Evolutionary conservation across 35 echinoderm and acorn worm species (phyloP).

Genomic region (Holothuria glaberrima): DNA sequence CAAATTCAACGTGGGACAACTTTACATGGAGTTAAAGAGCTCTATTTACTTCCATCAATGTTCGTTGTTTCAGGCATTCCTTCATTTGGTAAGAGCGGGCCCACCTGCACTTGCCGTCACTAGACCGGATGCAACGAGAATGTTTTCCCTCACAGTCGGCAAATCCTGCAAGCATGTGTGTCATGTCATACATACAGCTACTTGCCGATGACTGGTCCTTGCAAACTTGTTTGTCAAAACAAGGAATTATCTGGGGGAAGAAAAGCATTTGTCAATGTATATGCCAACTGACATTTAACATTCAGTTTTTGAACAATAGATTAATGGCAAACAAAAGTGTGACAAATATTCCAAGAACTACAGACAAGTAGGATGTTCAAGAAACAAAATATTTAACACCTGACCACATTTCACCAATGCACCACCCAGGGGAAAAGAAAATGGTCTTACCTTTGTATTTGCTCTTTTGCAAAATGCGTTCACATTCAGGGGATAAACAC

Average conservation of each 20-base stretch:
- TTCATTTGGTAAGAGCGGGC: constrained; percentile 45
- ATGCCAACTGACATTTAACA: not conserved
- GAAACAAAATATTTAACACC: too few relatives aligned
- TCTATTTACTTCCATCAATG: not conserved
- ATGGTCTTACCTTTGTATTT: too few relatives aligned
- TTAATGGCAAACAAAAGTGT: not conserved
- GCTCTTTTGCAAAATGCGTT: too few relatives aligned
- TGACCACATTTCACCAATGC: not conserved
- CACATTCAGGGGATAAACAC: too few relatives aligned
- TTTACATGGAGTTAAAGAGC: not conserved
- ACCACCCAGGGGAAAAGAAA: too few relatives aligned
- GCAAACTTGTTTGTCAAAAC: constrained; percentile 22
- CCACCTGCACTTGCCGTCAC: constrained; percentile 43
- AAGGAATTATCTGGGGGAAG: constrained; percentile 21
- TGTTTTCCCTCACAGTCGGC: constrained; percentile 34
- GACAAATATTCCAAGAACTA: too few relatives aligned
- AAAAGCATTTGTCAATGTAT: constrained; percentile 3
- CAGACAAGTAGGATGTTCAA: too few relatives aligned
- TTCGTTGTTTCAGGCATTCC: constrained; percentile 36
- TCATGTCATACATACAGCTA: constrained; percentile 53
- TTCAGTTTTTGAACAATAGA: not conserved
- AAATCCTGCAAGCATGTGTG: not conserved
- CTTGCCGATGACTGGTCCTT: not conserved
- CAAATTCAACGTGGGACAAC: too few relatives aligned
- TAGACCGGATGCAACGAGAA: constrained; percentile 41